A percentile compares a stretch with the other conserved stretches of the same genome.
Conservation (phyloP, 2,888 invertebrate species). For the Hypsopygia costalis region DNA sequence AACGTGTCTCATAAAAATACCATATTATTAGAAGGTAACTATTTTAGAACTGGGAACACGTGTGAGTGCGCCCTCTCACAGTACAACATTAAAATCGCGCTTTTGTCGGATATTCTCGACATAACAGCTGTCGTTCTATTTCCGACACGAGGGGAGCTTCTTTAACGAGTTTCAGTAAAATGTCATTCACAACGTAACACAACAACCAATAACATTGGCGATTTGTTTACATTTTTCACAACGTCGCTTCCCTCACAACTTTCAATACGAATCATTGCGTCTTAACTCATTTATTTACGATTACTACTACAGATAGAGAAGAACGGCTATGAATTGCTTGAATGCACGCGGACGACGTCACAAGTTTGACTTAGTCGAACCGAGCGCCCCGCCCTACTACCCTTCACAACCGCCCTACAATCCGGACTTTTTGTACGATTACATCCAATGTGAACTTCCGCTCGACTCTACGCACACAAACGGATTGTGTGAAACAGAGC, state of each 20-base stretch:
- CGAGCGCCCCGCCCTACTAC: conserved; percentile 53
- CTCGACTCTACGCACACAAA: conserved; percentile 27
- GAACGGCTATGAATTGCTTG: conserved; percentile 60
- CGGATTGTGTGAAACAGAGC: conserved; percentile 35
- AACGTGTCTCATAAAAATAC: too few species aligned
- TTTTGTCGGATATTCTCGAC: conserved; percentile 54
- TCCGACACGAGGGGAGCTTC: conserved; percentile 57
- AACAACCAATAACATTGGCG: conserved; percentile 20
- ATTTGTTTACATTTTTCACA: conserved; percentile 14
- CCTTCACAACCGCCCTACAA: conserved; percentile 64
- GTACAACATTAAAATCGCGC: conserved; percentile 47
- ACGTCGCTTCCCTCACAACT: conserved; percentile 1
- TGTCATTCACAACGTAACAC: conserved; percentile 20
- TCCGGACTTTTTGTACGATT: conserved; percentile 52
- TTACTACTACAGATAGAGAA: conserved; percentile 18
- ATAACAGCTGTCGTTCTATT: conserved; percentile 73
- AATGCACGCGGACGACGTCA: conserved; percentile 40
- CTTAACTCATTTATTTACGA: conserved; percentile 2
- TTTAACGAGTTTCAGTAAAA: conserved; percentile 35
- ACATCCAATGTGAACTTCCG: conserved; percentile 32
- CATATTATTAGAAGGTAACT: not conserved
- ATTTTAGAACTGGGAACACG: conserved; percentile 38
- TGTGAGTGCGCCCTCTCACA: conserved; percentile 32
- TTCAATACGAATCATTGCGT: not conserved
- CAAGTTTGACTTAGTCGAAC: conserved; percentile 42